These are phyloP conservation scores for Dermatophagoides farinae DNA, from an alignment of 1,140 invertebrate species.

Conservation along the genomic window DNA sequence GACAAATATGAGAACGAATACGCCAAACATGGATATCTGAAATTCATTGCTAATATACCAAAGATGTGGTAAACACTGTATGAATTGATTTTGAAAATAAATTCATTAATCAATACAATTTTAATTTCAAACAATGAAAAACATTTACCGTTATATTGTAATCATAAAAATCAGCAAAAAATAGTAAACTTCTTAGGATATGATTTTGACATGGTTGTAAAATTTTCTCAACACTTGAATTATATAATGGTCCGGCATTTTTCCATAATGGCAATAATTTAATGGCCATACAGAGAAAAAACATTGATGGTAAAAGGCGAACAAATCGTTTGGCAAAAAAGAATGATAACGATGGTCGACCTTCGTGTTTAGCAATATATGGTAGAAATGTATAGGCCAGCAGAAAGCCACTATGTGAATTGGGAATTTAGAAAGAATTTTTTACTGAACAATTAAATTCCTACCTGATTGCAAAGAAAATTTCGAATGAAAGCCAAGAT, in stretches of 20 bases:
- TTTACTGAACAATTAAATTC: not conserved
- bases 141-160: not conserved
- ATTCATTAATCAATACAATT: too few relatives aligned
- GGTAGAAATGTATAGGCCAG: not conserved
- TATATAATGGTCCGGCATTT: conserved; percentile 8
- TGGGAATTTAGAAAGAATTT: not conserved
- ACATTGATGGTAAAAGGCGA: not conserved
- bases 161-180: not conserved
- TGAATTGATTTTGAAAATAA: too few relatives aligned
- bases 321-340: conserved; percentile 1
- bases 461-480: conserved; percentile 12
- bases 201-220: not conserved
- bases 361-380: not conserved
- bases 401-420: conserved; percentile 5
- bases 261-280: conserved; percentile 3
- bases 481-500: conserved; percentile 4
- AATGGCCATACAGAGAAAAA: not conserved
- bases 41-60: conserved; percentile 12
- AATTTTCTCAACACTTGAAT: not conserved
- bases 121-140: too few relatives aligned
- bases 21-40: conserved; percentile 5
- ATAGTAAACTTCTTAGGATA: not conserved
- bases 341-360: not conserved
- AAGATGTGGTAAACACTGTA: conserved; percentile 13
- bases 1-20: conserved; percentile 4